Conservation (phyloP, 2,797 vertebrate genomes). For the Microctenopoma stevenorrisi region DNA sequence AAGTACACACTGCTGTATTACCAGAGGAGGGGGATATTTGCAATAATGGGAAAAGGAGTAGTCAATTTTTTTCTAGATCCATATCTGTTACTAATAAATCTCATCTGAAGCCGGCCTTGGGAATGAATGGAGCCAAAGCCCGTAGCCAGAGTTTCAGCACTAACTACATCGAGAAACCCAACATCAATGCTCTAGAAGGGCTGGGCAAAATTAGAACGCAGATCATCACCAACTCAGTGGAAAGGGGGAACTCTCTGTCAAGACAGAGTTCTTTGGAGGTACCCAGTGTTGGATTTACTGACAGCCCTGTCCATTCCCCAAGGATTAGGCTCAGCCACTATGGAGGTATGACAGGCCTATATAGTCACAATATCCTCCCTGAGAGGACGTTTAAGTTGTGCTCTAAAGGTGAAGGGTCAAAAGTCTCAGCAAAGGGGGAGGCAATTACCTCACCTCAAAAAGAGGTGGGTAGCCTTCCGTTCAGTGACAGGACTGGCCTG, state of each 20-base stretch:
- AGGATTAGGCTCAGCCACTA: slow-evolving; percentile 77
- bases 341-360: slow-evolving; percentile 76
- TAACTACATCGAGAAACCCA: slow-evolving; percentile 86
- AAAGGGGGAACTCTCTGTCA: slow-evolving; percentile 89
- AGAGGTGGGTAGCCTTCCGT: slow-evolving; percentile 61
- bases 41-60: slow-evolving; percentile 80
- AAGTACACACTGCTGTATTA: slow-evolving; percentile 49
- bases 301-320: slow-evolving; percentile 65
- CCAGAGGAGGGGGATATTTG: slow-evolving; percentile 57
- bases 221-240: slow-evolving; percentile 93
- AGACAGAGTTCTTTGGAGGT: slow-evolving; percentile 86
- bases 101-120: slow-evolving; percentile 90
- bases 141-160: slow-evolving; percentile 93
- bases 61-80: slow-evolving; percentile 85
- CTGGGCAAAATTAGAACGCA: slow-evolving; percentile 88
- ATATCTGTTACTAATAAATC: slow-evolving; percentile 88
- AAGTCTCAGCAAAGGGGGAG: slow-evolving; percentile 63
- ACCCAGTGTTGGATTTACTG: slow-evolving; percentile 54
- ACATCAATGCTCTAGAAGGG: slow-evolving; percentile 79
- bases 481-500: slow-evolving; percentile 63
- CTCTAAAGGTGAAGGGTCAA: slow-evolving; percentile 72
- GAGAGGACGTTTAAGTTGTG: slow-evolving; percentile 79
- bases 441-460: slow-evolving; percentile 73
- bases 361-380: slow-evolving; percentile 80
- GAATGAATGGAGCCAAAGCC: slow-evolving; percentile 95